A percentile compares a stretch with the other conserved stretches of the same genome.
These are phyloP conservation scores for Muricea muricata DNA, from an alignment of 92 coral and sea anemone genomes.

Conservation along the genomic window DNA sequence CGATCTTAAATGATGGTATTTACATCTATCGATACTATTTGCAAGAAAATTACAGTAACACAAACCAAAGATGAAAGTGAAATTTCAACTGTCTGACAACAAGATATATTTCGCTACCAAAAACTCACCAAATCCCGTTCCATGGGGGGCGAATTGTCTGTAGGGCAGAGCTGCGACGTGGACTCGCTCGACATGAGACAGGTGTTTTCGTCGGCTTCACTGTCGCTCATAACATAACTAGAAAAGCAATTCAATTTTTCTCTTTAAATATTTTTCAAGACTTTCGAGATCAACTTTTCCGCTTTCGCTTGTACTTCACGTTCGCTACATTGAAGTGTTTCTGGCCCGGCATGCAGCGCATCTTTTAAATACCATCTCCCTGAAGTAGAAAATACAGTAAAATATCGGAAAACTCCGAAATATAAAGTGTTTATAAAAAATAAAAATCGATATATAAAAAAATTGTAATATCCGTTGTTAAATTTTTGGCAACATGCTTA, in stretches of 20 bases:
- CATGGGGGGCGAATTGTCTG: neutral
- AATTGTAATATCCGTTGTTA: too few species aligned
- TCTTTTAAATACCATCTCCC: neutral
- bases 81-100: too few species aligned
- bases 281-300: neutral
- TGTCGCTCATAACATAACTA: slow-evolving; percentile 30
- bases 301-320: neutral
- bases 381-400: neutral
- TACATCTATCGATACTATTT: too few species aligned
- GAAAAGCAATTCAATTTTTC: neutral
- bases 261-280: neutral
- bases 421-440: too few species aligned
- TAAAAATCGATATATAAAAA: too few species aligned
- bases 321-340: neutral
- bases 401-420: neutral
- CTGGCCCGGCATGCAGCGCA: neutral
- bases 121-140: slow-evolving; percentile 25
- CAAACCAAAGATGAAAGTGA: too few species aligned
- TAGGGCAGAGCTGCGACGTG: slow-evolving; percentile 40
- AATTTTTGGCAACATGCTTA: too few species aligned
- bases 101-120: neutral
- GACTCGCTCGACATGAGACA: slow-evolving; percentile 84
- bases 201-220: slow-evolving; percentile 72
- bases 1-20: neutral
- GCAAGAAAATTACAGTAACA: too few species aligned